Evolutionary conservation across 2,113 vertebrate species (phyloP).

Genomic region (Caracal caracal): DNA sequence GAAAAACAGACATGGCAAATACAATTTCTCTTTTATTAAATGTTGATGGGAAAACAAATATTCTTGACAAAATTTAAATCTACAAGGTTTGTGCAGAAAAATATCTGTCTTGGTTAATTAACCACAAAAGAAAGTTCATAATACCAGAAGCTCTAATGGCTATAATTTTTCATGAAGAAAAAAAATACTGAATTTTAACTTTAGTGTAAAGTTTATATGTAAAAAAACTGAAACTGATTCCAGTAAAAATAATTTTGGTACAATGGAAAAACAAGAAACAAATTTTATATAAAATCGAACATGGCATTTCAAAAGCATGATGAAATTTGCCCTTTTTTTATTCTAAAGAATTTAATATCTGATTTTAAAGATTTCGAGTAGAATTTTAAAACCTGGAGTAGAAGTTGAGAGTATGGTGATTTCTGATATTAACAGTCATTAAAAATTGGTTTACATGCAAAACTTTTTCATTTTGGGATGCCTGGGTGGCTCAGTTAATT

Average conservation of each 20-base stretch:
- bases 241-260: constrained; percentile 14
- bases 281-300: background rate
- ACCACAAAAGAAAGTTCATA: background rate
- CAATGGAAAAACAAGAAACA: constrained; percentile 22
- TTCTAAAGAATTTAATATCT: background rate
- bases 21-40: background rate
- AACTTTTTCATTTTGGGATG: constrained; percentile 1
- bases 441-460: background rate
- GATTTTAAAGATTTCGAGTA: constrained; percentile 30
- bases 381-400: background rate
- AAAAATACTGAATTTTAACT: constrained; percentile 20
- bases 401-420: background rate
- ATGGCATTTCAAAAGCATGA: background rate
- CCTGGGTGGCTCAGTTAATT: no score
- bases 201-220: background rate
- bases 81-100: background rate
- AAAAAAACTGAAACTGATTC: background rate
- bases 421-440: constrained; percentile 12
- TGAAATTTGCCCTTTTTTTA: background rate
- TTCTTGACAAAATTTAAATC: background rate
- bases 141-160: background rate
- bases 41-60: background rate
- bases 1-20: background rate
- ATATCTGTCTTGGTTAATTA: background rate
- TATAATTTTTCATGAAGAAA: background rate